Base-by-base conservation (phyloP, 2,797 vertebrate genomes). In the Syngnathus acus region DNA sequence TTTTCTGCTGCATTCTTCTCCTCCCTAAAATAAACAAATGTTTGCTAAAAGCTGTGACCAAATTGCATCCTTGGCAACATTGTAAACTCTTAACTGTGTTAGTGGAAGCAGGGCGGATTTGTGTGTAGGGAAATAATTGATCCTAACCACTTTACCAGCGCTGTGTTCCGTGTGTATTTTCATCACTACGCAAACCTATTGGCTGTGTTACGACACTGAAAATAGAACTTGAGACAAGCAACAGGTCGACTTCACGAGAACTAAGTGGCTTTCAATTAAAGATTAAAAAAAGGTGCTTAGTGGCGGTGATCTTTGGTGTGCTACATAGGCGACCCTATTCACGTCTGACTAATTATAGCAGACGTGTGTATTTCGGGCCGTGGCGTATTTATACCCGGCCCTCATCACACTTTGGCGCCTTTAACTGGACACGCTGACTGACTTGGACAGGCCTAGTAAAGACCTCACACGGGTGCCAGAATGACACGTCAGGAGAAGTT, bases 281-380 rank as follows among this genome's bases (percentile, higher is more conserved):
- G 67, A 14, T 23, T 11, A 1, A 61, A 71, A 79, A 76, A 74
- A 80, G 76, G 77, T 82, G 71, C 69, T 79, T 72, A 69, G 74
- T 63, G 68, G 67, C 64, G 6, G 74, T 81, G 75, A 84, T 90
- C 85, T 84, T 84, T 76, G 70, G 82, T 91, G 90, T 91, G 89
- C 90, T 90, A 90, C 90, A 90, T 91, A 82, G 76, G 76, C 85
- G 90, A 90, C 90, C 90, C 88, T 89, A 82, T 90, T 90, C 87
- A 66, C 78, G 82, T 82, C 86, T 82, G 79, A 83, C 90, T 92
- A 92, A 92, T 93, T 92, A 90, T 92, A 91, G 86, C 76, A 82
- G 70, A 72, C 59, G 62, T 82, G 78, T 81, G 82, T 92, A 90
- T 92, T 92, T 91, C 69, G 69, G 83, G 85, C 79, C 68, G 79